phyloP scores from a whole-genome alignment of 1,140 invertebrate species.

The Palaemon carinicauda region DNA sequence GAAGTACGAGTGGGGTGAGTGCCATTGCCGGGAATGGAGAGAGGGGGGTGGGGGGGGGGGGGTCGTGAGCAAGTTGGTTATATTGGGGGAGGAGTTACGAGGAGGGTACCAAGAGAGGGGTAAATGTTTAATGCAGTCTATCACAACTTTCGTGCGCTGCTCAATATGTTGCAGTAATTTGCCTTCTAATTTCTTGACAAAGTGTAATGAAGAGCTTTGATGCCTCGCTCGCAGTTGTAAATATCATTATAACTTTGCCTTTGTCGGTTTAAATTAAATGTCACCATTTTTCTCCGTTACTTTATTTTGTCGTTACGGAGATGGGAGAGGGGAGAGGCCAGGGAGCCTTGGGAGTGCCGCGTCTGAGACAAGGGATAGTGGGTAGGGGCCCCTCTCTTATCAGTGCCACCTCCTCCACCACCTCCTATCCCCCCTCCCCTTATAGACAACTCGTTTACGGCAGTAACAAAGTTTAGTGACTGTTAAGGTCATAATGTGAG shows the following conservation, averaged over 20 bases:
- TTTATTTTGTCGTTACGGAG: slow-evolving; percentile 42
- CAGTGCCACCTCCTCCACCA: too few relatives aligned
- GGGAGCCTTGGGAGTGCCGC: background rate
- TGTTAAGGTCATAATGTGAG: slow-evolving; percentile 28
- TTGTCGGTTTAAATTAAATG: slow-evolving; percentile 55
- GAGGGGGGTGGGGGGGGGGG: too few relatives aligned
- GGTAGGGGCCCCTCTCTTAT: background rate
- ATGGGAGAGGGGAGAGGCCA: background rate
- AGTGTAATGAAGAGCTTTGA: slow-evolving; percentile 55
- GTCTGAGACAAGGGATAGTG: background rate
- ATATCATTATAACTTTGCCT: slow-evolving; percentile 54
- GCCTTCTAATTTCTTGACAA: slow-evolving; percentile 54
- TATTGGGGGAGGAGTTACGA: too few relatives aligned
- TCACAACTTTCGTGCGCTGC: slow-evolving; percentile 36
- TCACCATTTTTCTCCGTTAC: slow-evolving; percentile 48
- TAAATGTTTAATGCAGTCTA: slow-evolving; percentile 35
- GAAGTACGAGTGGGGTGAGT: background rate
- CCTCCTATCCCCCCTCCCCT: too few relatives aligned
- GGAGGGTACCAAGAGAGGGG: background rate
- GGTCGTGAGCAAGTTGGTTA: too few relatives aligned
- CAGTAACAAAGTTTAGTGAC: slow-evolving; percentile 29
- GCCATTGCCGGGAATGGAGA: background rate
- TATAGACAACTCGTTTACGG: slow-evolving; percentile 15
- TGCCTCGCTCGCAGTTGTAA: slow-evolving; percentile 45
- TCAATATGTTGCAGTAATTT: slow-evolving; percentile 54